Evolutionary conservation across 2,888 invertebrate genomes (phyloP).

Genomic region (Morpho deidamia): DNA sequence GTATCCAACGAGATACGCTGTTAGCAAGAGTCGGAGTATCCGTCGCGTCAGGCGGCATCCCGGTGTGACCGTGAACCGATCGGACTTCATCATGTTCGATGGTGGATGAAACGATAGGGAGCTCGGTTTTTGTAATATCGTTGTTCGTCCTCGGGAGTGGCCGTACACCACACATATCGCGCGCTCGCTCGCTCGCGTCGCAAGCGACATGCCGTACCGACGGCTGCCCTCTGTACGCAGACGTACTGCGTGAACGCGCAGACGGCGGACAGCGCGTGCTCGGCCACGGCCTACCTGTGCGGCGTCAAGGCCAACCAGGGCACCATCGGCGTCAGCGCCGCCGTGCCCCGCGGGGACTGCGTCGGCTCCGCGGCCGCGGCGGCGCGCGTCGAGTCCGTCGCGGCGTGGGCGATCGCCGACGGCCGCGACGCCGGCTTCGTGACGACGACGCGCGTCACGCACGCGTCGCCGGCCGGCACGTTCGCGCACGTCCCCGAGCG

Average conservation of each 20-base stretch:
- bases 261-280: slow-evolving; percentile 85
- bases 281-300: slow-evolving; percentile 82
- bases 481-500: slow-evolving; percentile 83
- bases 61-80: background rate
- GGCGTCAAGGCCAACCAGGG: slow-evolving; percentile 82
- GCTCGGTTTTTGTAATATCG: no score
- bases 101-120: no score
- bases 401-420: slow-evolving; percentile 80
- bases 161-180: no score
- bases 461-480: slow-evolving; percentile 84
- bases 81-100: no score
- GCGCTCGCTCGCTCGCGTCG: background rate
- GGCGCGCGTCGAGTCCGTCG: slow-evolving; percentile 80
- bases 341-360: slow-evolving; percentile 80
- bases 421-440: slow-evolving; percentile 76
- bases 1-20: background rate
- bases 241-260: slow-evolving; percentile 74
- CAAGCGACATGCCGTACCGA: no score
- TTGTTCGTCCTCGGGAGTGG: no score
- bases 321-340: slow-evolving; percentile 82
- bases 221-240: background rate
- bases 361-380: slow-evolving; percentile 64
- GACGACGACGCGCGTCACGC: slow-evolving; percentile 86
- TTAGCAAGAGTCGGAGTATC: no score
- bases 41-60: no score